Percentiles rank a stretch among this genome's conserved stretches.
phyloP scores from a whole-genome alignment of 2,888 invertebrate genomes.

The Cancer borealis region DNA sequence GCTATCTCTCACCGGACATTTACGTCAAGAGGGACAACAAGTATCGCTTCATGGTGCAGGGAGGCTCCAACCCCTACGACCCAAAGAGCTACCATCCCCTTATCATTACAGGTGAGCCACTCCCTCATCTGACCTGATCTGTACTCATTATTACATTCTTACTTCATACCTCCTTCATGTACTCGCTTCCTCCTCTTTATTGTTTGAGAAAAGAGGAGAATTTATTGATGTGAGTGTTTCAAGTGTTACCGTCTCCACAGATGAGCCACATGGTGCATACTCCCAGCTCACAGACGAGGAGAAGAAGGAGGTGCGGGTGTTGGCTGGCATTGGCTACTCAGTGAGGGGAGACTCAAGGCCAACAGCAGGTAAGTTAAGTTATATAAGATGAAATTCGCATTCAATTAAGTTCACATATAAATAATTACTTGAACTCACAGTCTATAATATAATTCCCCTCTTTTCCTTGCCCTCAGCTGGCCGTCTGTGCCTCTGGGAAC shows the following conservation, averaged over 20 bases:
- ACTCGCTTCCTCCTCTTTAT: too few species aligned
- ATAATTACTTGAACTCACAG: too few species aligned
- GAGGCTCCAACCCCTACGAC: conserved; percentile 94
- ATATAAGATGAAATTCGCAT: too few species aligned
- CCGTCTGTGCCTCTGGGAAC: conserved; percentile 87
- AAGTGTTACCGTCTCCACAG: conserved; percentile 78
- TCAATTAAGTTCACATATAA: too few species aligned
- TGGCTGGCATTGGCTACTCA: conserved; percentile 91
- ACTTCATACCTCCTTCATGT: too few species aligned
- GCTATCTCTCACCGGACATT: conserved; percentile 91
- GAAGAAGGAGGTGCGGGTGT: conserved; percentile 86
- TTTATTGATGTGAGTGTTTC: background rate
- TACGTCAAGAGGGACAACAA: conserved; percentile 91
- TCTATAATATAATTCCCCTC: background rate
- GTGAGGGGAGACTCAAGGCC: conserved; percentile 90
- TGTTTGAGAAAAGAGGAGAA: background rate
- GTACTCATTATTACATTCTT: background rate
- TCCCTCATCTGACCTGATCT: background rate
- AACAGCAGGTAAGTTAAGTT: conserved; percentile 83
- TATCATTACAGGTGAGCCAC: conserved; percentile 85
- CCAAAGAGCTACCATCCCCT: conserved; percentile 92
- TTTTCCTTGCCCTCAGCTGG: conserved; percentile 84
- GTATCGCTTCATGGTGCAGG: conserved; percentile 89
- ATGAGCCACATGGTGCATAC: conserved; percentile 91
- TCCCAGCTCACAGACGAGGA: conserved; percentile 87